Evolutionary conservation across 2,888 invertebrate species (phyloP).

Genomic region (Sesia bembeciformis): DNA sequence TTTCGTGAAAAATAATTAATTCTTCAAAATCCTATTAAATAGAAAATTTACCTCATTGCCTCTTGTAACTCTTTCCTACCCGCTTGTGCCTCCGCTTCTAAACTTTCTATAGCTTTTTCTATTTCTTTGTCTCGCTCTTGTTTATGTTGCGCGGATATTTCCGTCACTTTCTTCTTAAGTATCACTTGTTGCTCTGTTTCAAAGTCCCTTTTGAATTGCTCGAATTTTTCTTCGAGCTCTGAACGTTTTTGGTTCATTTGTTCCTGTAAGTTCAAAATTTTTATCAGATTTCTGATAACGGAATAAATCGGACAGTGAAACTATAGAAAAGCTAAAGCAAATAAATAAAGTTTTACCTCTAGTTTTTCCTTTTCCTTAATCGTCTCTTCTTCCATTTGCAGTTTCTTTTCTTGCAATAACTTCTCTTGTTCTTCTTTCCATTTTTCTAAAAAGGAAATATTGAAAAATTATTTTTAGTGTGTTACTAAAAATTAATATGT

Average conservation of each 20-base stretch:
- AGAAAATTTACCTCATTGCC: slow-evolving; percentile 48
- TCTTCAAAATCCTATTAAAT: neutral
- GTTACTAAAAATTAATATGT: neutral
- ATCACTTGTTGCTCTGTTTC: slow-evolving; percentile 75
- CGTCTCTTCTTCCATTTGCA: slow-evolving; percentile 39
- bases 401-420: slow-evolving; percentile 35
- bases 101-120: slow-evolving; percentile 80
- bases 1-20: too few species aligned
- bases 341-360: slow-evolving; percentile 23
- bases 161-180: slow-evolving; percentile 78
- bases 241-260: slow-evolving; percentile 73
- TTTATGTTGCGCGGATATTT: slow-evolving; percentile 80
- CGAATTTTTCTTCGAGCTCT: slow-evolving; percentile 75
- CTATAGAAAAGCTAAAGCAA: too few species aligned
- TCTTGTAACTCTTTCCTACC: slow-evolving; percentile 76
- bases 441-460: slow-evolving; percentile 33
- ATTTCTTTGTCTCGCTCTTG: slow-evolving; percentile 86
- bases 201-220: slow-evolving; percentile 77
- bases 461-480: too few species aligned
- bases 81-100: slow-evolving; percentile 78
- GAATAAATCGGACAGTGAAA: too few species aligned
- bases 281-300: too few species aligned
- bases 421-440: slow-evolving; percentile 52
- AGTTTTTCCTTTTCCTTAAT: slow-evolving; percentile 34
- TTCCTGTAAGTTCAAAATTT: slow-evolving; percentile 23